A percentile compares a stretch with the other conserved stretches of the same genome.
These are phyloP conservation scores for Dipodomys spectabilis DNA, from an alignment of 2,113 vertebrate species.

Conservation along the genomic window DNA sequence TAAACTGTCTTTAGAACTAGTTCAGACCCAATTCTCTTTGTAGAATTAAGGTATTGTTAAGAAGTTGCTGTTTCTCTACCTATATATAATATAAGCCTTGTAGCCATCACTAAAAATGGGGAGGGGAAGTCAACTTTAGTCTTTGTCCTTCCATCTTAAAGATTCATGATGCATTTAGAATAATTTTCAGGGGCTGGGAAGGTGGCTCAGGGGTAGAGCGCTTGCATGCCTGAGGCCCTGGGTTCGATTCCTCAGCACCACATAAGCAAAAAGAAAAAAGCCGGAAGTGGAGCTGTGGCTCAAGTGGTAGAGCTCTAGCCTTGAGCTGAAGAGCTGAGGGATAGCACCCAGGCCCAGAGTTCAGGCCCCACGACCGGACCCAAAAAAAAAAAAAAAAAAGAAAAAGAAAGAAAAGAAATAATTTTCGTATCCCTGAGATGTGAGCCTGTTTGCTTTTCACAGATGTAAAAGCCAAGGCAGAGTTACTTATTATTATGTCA, in stretches of 20 bases:
- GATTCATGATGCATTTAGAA: background rate
- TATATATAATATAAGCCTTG: background rate
- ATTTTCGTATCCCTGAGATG: background rate
- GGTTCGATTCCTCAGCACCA: too few species aligned
- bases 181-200: background rate
- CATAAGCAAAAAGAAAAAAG: too few species aligned
- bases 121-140: background rate
- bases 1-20: background rate
- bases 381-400: too few species aligned
- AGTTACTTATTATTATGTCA: conserved; percentile 16
- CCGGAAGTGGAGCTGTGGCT: too few species aligned
- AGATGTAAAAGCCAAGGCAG: background rate
- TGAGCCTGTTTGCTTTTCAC: background rate
- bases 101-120: background rate
- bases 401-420: too few species aligned
- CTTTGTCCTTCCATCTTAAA: background rate
- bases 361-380: too few species aligned
- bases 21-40: background rate
- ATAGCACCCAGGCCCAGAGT: too few species aligned
- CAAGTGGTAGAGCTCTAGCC: too few species aligned
- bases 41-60: background rate
- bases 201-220: too few species aligned
- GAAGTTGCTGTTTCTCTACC: background rate
- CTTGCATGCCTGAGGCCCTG: too few species aligned
- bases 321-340: too few species aligned